Percentiles rank a stretch among this genome's conserved stretches.
These are phyloP conservation scores for Saimiri boliviensis DNA, from an alignment of 2,113 vertebrate species.

Conservation along the genomic window DNA sequence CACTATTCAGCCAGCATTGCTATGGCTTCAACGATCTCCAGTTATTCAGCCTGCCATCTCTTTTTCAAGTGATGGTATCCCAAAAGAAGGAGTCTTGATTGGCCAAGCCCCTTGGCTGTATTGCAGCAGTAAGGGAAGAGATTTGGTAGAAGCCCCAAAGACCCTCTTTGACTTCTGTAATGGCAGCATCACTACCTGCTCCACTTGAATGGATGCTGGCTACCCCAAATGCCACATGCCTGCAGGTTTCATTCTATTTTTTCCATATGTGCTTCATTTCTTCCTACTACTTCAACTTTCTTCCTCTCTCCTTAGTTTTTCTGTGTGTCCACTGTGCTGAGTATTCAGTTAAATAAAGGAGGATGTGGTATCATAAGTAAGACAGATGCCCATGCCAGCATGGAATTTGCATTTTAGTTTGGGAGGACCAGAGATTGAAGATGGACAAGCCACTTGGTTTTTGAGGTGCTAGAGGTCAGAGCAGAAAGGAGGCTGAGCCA, in stretches of 20 bases:
- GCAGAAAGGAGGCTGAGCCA: neutral
- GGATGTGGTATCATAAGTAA: neutral
- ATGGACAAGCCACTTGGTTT: neutral
- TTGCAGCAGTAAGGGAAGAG: neutral
- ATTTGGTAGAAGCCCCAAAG: neutral
- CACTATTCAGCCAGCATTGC: neutral
- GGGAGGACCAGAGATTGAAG: neutral
- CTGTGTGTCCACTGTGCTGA: neutral
- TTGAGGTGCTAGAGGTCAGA: neutral
- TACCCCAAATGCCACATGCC: neutral
- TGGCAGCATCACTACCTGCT: neutral
- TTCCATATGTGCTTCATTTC: neutral
- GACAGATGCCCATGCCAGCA: neutral
- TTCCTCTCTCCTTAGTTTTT: neutral
- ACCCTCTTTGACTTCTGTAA: neutral
- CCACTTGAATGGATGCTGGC: neutral
- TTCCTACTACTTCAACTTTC: neutral
- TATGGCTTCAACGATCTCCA: neutral
- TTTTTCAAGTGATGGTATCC: neutral
- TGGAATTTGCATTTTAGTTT: neutral
- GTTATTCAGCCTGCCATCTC: neutral
- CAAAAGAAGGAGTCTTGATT: neutral
- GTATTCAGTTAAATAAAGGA: neutral
- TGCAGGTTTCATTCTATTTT: neutral
- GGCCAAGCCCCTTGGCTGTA: neutral